Base-by-base conservation (phyloP, 2,113 vertebrate species). In the Siphamia tubifer region DNA sequence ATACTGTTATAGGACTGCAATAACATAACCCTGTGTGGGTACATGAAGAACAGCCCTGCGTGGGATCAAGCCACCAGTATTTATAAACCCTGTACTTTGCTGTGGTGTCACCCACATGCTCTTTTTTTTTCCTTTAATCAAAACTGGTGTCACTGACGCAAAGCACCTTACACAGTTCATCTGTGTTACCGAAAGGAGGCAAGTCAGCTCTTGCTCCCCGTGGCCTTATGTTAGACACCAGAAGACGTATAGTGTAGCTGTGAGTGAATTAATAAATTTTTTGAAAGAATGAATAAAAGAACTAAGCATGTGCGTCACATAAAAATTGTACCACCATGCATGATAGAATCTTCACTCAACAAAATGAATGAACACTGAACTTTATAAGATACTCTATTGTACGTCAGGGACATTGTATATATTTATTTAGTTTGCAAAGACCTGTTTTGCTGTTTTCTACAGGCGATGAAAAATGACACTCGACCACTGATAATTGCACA, bases 21-120 rank as follows among this genome's bases (percentile, higher is more conserved):
- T 54, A 63, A 70, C 51, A 53, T 61, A 61, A 48, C 61, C 57
- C 36, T 57, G 70, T 42, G 74, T 68, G 64, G 75, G 69, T 53
- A 39, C 44, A 54, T 34, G 23, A 48, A 48, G 36, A 62, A 60
- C 42, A 48, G 24, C 36, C 3, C 2, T 17, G 36, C 17, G 44
- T 48, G 44, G 25, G 44, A 27, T 28, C 17, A 68, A 34, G 68
- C 47, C 67, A 43, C 15, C 25, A 48, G 58, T 67, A 77, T 71
- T 75, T 65, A 48, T 77, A 77, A 77, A 75, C 40, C 58, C 40
- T 68, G 36, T 35, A 43, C 40, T 73, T 51, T 51, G 58, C 64
- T 63, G 54, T 31, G 23, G 45, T 60, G 57, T 75, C 69, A 51
- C 69, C 67, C 55, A 73, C 34, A 34, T 23, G 43, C 21, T 63